Conservation (phyloP, 1,140 invertebrate species). For the Antheraea mylitta region DNA sequence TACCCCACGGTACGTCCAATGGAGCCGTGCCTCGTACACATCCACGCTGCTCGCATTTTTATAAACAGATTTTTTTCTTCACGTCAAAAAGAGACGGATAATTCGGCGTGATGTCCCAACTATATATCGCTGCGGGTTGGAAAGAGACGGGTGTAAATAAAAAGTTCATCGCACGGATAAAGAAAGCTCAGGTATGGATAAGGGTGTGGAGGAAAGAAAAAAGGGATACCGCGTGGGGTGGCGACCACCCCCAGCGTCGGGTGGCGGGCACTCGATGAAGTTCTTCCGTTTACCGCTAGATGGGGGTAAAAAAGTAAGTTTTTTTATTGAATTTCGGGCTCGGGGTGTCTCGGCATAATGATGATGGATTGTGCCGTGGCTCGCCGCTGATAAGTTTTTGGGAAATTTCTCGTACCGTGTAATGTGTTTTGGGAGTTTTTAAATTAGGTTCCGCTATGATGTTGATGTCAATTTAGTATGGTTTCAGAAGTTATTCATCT, state of each 20-base stretch:
- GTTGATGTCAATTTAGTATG: slow-evolving; percentile 43
- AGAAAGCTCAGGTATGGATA: slow-evolving; percentile 76
- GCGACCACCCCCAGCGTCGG: slow-evolving; percentile 40
- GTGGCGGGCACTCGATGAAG: slow-evolving; percentile 34
- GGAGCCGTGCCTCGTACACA: slow-evolving; percentile 58
- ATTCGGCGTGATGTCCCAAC: slow-evolving; percentile 33
- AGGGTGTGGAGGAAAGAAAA: slow-evolving; percentile 74
- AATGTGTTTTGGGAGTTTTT: slow-evolving; percentile 67
- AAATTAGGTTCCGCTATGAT: slow-evolving; percentile 50
- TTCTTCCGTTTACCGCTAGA: slow-evolving; percentile 61
- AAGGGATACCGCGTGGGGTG: slow-evolving; percentile 71
- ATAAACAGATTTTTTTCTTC: slow-evolving; percentile 75
- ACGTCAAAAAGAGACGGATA: slow-evolving; percentile 39
- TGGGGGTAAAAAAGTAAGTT: slow-evolving; percentile 65
- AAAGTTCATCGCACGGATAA: slow-evolving; percentile 68
- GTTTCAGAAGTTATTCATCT: background rate
- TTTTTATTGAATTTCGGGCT: slow-evolving; percentile 74
- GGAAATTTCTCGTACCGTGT: slow-evolving; percentile 59
- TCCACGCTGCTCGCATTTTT: slow-evolving; percentile 60
- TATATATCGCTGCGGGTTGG: slow-evolving; percentile 22
- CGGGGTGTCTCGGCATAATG: slow-evolving; percentile 69
- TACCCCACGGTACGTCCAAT: slow-evolving; percentile 71
- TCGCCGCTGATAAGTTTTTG: slow-evolving; percentile 72
- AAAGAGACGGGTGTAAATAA: slow-evolving; percentile 63
- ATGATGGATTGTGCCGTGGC: slow-evolving; percentile 74